phyloP scores from a whole-genome alignment of 2,888 invertebrate genomes.

The Chouioia cunea region DNA sequence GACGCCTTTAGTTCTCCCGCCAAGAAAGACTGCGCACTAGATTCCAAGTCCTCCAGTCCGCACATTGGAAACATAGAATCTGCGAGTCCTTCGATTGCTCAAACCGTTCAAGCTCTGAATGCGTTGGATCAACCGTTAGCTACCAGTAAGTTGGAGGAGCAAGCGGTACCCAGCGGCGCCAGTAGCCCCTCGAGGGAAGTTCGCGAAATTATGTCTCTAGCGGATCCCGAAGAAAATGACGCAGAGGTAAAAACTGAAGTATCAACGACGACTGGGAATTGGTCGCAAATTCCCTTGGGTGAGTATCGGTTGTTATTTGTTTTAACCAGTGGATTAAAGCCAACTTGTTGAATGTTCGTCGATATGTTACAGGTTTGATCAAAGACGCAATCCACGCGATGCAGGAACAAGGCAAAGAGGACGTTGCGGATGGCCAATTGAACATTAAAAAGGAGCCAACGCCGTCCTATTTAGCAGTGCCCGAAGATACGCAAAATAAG shows the following conservation, averaged over 20 bases:
- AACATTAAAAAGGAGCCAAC: constrained; percentile 47
- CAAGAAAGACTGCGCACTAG: constrained; percentile 67
- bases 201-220: constrained; percentile 85
- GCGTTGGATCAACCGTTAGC: constrained; percentile 59
- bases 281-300: constrained; percentile 68
- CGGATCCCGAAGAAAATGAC: constrained; percentile 68
- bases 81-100: constrained; percentile 60
- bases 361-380: constrained; percentile 54
- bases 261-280: constrained; percentile 58
- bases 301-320: constrained; percentile 48
- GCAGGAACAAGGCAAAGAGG: constrained; percentile 50
- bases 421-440: constrained; percentile 51
- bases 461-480: constrained; percentile 13
- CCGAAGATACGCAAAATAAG: constrained; percentile 48
- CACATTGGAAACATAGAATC: constrained; percentile 60
- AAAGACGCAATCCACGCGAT: constrained; percentile 55
- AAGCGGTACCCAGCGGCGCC: constrained; percentile 78
- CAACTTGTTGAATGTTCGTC: too few species aligned
- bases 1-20: constrained; percentile 83
- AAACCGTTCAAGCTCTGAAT: constrained; percentile 61
- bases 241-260: constrained; percentile 52
- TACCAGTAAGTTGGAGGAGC: constrained; percentile 60
- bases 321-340: background rate
- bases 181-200: constrained; percentile 93
- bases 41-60: constrained; percentile 61